A percentile compares a stretch with the other conserved stretches of the same genome.
Evolutionary conservation across 2,113 vertebrate species (phyloP).

Genomic region (Pitta sordida): DNA sequence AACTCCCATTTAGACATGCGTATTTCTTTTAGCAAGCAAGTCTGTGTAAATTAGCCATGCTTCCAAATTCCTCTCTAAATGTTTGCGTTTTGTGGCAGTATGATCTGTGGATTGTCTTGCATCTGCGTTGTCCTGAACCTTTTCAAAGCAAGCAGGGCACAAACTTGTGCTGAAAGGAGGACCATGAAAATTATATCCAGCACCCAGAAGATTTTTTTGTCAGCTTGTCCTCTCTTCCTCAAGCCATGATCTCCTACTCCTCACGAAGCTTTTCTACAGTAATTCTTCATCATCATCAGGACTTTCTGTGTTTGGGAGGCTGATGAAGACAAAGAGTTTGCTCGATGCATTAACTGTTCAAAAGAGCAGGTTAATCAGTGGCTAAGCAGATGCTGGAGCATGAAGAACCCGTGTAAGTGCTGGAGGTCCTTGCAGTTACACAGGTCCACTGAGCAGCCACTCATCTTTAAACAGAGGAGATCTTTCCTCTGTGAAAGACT

Average conservation of each 20-base stretch:
- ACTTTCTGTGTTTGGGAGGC: background rate
- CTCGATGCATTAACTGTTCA: background rate
- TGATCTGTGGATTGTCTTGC: background rate
- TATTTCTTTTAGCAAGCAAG: background rate
- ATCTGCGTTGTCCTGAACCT: background rate
- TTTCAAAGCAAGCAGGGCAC: background rate
- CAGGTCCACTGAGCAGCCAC: background rate
- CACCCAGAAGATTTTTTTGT: background rate
- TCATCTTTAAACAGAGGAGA: background rate
- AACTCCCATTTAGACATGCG: background rate
- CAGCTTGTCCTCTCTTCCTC: background rate
- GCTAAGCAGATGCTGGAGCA: background rate
- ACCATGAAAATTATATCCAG: background rate
- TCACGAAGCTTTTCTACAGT: background rate
- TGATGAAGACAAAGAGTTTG: background rate
- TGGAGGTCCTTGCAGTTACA: background rate
- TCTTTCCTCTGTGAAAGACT: background rate
- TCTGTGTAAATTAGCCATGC: background rate
- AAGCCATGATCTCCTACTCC: background rate
- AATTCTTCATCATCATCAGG: background rate
- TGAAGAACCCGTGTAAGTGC: background rate
- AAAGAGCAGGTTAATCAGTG: background rate
- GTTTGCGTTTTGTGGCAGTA: background rate
- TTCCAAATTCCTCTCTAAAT: background rate
- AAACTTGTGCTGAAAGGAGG: background rate